Percentiles rank a stretch among this genome's conserved stretches.
Evolutionary conservation across 2,888 invertebrate species (phyloP).

Genomic region (Trissolcus japonicus): DNA sequence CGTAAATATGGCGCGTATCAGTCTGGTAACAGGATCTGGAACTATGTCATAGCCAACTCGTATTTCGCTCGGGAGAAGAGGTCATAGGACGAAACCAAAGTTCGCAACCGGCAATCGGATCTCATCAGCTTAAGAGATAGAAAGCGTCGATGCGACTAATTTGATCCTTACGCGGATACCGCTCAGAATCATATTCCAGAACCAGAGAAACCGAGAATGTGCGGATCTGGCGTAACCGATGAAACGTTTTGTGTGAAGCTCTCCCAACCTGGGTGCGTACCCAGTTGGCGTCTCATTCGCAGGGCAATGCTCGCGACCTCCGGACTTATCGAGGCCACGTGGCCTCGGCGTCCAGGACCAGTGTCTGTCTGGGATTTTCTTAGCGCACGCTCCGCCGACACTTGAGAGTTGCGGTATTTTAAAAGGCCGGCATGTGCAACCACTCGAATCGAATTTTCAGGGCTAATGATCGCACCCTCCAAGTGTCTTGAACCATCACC

Average conservation of each 20-base stretch:
- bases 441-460: slow-evolving; percentile 19
- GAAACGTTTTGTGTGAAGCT: slow-evolving; percentile 39
- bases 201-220: slow-evolving; percentile 39
- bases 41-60: slow-evolving; percentile 54
- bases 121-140: slow-evolving; percentile 64
- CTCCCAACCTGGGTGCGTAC: neutral
- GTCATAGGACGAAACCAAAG: slow-evolving; percentile 63
- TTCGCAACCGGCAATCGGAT: slow-evolving; percentile 66
- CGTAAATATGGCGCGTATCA: slow-evolving; percentile 34
- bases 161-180: slow-evolving; percentile 21
- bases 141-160: slow-evolving; percentile 55
- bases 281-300: neutral
- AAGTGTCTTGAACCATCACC: neutral
- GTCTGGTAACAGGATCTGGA: slow-evolving; percentile 42
- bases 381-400: slow-evolving; percentile 41
- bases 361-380: slow-evolving; percentile 27
- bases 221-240: slow-evolving; percentile 19
- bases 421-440: slow-evolving; percentile 61
- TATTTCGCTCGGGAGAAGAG: slow-evolving; percentile 60
- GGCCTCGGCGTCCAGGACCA: slow-evolving; percentile 46
- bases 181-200: slow-evolving; percentile 38
- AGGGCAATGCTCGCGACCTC: slow-evolving; percentile 4
- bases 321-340: slow-evolving; percentile 59
- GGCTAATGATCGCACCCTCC: slow-evolving; percentile 19
- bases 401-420: slow-evolving; percentile 66